Base-by-base conservation (phyloP, 30 jellyfish, hydroid and myxozoan genomes). In the Chrysaora quinquecirrha region DNA sequence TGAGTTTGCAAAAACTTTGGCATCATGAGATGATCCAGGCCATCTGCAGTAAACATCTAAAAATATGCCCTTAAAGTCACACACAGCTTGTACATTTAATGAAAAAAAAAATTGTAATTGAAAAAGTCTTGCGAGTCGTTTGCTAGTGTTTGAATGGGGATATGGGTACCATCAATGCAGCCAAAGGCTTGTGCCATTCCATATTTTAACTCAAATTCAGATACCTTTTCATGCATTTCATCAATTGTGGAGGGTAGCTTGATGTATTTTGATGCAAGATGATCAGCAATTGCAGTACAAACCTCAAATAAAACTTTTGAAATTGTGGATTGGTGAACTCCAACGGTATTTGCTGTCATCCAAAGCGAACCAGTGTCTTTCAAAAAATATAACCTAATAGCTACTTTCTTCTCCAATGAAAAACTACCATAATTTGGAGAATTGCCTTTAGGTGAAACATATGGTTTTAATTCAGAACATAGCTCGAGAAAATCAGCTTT, bases 121-220 rank as follows among this genome's bases (percentile, higher is more conserved):
- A 43, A 43, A 43, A 43, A 43, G 16, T n/a, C n/a, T n/a, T n/a
- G n/a, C n/a, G n/a, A n/a, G n/a, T n/a, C n/a, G n/a, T n/a, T n/a
- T n/a, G 16, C 58, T 16, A 16, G 58, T 43, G 58, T 43, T 43
- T 43, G 9, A 43, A 43, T 43, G 58, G 58, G 58, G 58, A 43
- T 43, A 43, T 43, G 58, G 58, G 58, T 43, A 43, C 58, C 58
- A 43, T 43, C 58, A 43, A 43, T 43, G 58, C 58, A 43, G 58
- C 58, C 58, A 43, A 43, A 43, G 58, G 58, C 58, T 16, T 43
- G 58, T 43, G 58, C 58, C 58, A 43, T 43, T 9, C 58, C 58
- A 43, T 43, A 43, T 16, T 43, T 43, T 16, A 43, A 43, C 58
- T 43, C 58, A 43, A 43, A 43, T 16, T 43, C 58, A 43, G 58